These are phyloP conservation scores for Cordilura impudica DNA, from an alignment of 2,888 invertebrate species.

Conservation along the genomic window DNA sequence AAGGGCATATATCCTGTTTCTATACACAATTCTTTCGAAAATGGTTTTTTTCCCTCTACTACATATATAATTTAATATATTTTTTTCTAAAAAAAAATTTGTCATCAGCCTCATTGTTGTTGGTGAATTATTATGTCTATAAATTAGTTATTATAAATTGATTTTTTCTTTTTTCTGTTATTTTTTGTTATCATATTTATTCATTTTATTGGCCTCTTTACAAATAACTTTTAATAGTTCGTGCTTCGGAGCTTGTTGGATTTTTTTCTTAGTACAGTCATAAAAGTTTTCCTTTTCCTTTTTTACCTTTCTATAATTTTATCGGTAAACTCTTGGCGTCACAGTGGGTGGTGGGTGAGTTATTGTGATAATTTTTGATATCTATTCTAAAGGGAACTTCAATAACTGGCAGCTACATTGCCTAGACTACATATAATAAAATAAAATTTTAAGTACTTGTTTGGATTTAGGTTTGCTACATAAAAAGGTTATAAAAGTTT, in stretches of 20 bases:
- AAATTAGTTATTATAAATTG: constrained; percentile 25
- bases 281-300: constrained; percentile 29
- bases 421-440: constrained; percentile 1
- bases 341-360: neutral
- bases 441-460: neutral
- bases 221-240: constrained; percentile 50
- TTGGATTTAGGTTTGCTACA: neutral
- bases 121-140: constrained; percentile 20
- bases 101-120: constrained; percentile 17
- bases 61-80: neutral
- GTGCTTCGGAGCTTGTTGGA: constrained; percentile 37
- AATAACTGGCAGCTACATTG: constrained; percentile 23
- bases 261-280: constrained; percentile 38
- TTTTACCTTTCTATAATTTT: constrained; percentile 18
- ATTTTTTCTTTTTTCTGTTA: constrained; percentile 4
- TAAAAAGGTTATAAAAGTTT: too few relatives aligned
- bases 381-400: neutral
- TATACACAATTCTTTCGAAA: neutral
- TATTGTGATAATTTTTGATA: neutral
- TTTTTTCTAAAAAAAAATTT: constrained; percentile 9
- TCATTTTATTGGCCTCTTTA: constrained; percentile 20
- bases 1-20: neutral
- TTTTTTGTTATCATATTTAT: constrained; percentile 16
- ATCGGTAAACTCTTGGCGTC: constrained; percentile 39
- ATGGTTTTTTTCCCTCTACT: neutral